Evolutionary conservation across 2,113 vertebrate species (phyloP).

Genomic region (Melozone crissalis): DNA sequence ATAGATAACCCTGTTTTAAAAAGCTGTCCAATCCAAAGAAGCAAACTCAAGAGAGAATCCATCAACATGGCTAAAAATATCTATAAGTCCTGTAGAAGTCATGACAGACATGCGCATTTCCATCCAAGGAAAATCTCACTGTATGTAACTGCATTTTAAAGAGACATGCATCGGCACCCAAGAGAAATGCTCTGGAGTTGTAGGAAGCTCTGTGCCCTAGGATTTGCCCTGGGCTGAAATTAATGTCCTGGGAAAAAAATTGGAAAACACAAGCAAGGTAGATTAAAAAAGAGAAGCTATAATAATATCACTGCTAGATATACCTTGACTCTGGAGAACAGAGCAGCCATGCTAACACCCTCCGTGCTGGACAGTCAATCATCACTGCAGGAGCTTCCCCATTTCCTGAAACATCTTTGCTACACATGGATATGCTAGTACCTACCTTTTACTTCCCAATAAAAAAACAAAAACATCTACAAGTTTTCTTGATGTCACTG

Average conservation of each 20-base stretch:
- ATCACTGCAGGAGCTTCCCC: not conserved
- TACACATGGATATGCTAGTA: not conserved
- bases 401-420: not conserved
- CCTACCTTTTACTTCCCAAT: not conserved
- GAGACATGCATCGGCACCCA: no score
- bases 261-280: not conserved
- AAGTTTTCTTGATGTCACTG: not conserved
- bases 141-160: not conserved
- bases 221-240: not conserved
- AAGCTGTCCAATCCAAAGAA: not conserved
- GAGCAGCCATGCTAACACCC: not conserved
- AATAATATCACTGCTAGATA: not conserved
- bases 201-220: not conserved
- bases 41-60: not conserved
- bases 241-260: not conserved
- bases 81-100: not conserved
- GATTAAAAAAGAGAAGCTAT: not conserved
- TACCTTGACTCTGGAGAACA: not conserved
- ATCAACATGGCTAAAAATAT: not conserved
- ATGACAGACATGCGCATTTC: not conserved
- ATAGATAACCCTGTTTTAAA: not conserved
- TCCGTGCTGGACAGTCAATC: not conserved
- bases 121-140: not conserved
- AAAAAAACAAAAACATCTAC: not conserved
- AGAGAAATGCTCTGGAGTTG: not conserved